Percentiles rank a stretch among this genome's conserved stretches.
Conservation (phyloP, 1,140 invertebrate species). For the Drosophila lacteicornis region DNA sequence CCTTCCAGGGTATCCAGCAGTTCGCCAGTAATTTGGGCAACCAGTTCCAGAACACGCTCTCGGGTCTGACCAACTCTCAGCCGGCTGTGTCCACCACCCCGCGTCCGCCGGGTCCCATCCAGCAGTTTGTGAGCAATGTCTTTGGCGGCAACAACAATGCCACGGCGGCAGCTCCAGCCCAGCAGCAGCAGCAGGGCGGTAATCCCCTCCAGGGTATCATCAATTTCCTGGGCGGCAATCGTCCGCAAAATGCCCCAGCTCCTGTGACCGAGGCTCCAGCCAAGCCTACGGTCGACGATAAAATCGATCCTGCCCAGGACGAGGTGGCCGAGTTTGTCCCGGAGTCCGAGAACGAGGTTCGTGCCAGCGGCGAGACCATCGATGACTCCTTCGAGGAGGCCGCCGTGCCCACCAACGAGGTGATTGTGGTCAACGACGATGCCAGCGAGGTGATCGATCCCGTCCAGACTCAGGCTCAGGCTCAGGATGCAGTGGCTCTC, state of each 20-base stretch:
- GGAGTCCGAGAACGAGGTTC: conserved; percentile 67
- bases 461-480: background rate
- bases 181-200: conserved; percentile 59
- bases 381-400: conserved; percentile 76
- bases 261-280: conserved; percentile 31
- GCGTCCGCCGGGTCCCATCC: conserved; percentile 76
- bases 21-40: conserved; percentile 77
- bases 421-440: conserved; percentile 79
- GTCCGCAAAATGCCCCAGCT: conserved; percentile 62
- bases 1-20: conserved; percentile 80
- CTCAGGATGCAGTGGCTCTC: conserved; percentile 46
- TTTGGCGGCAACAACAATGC: conserved; percentile 68
- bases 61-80: conserved; percentile 62
- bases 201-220: conserved; percentile 54
- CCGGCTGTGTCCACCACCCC: conserved; percentile 63
- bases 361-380: conserved; percentile 65
- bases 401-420: conserved; percentile 66
- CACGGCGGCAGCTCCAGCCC: conserved; percentile 34
- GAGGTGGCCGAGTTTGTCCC: conserved; percentile 42
- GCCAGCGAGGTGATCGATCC: conserved; percentile 29
- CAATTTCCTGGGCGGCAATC: conserved; percentile 77
- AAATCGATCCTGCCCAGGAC: conserved; percentile 55
- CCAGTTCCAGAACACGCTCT: conserved; percentile 78
- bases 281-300: conserved; percentile 60
- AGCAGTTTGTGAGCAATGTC: conserved; percentile 74